Evolutionary conservation across 2,113 vertebrate species (phyloP).

Genomic region (Spheniscus mendiculus): DNA sequence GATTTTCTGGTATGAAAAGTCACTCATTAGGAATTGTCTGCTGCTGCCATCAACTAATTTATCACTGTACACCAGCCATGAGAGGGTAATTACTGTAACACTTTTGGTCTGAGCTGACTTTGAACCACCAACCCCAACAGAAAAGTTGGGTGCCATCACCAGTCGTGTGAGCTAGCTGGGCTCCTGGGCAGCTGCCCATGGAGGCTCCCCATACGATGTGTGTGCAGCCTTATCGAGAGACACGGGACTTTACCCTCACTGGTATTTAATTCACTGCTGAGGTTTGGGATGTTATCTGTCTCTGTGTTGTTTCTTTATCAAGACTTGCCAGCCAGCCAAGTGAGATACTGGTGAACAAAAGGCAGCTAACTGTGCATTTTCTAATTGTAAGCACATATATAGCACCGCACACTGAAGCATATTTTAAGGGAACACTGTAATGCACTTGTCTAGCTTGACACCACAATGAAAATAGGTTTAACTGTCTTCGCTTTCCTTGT

Average conservation of each 20-base stretch:
- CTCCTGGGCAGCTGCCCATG: neutral
- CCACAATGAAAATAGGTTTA: neutral
- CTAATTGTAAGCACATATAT: neutral
- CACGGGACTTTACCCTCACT: neutral
- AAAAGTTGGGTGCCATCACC: neutral
- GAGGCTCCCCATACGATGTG: neutral
- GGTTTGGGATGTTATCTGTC: neutral
- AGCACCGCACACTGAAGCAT: fast-evolving
- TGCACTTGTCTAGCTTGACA: neutral
- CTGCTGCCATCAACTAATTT: constrained; percentile 10
- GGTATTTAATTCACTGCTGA: neutral
- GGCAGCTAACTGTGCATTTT: neutral
- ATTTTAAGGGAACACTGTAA: neutral
- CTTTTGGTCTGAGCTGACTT: constrained; percentile 1
- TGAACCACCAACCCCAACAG: neutral
- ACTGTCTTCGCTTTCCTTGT: neutral
- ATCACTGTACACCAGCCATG: neutral
- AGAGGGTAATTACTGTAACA: neutral
- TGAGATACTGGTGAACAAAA: neutral
- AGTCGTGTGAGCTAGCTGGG: neutral
- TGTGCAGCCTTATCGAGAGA: neutral
- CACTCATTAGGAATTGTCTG: constrained; percentile 27
- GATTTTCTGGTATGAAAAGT: constrained; percentile 37
- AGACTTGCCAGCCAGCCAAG: neutral
- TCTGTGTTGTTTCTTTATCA: neutral